Evolutionary conservation across 2,888 invertebrate species (phyloP).

Genomic region (Notodonta ziczac): DNA sequence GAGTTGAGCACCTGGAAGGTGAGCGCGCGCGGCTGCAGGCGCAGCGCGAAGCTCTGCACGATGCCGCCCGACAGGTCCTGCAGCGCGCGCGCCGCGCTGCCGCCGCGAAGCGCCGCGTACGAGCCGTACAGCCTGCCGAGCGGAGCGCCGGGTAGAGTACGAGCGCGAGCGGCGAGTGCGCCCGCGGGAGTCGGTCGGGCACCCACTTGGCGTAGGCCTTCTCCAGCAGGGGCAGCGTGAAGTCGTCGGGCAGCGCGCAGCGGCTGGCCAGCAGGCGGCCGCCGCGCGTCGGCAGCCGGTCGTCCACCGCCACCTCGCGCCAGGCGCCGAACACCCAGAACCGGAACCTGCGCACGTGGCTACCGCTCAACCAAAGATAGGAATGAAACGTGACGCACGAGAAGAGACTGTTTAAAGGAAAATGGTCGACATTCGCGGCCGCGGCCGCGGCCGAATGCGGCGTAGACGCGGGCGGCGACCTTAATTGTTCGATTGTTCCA

Average conservation of each 20-base stretch:
- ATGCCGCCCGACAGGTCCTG: slow-evolving; percentile 91
- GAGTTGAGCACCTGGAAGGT: slow-evolving; percentile 88
- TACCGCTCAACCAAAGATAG: not conserved
- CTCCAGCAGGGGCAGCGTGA: slow-evolving; percentile 91
- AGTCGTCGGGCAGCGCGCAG: slow-evolving; percentile 82
- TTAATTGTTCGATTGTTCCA: not conserved
- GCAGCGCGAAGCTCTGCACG: slow-evolving; percentile 89
- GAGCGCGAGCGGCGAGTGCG: too few species aligned
- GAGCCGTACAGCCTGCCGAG: slow-evolving; percentile 86
- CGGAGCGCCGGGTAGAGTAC: not conserved
- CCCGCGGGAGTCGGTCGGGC: not conserved
- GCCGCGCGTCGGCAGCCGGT: slow-evolving; percentile 88
- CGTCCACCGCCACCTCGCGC: slow-evolving; percentile 90
- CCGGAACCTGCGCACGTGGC: slow-evolving; percentile 81
- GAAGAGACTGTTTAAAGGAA: not conserved
- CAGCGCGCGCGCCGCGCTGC: slow-evolving; percentile 87
- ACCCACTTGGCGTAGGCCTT: slow-evolving; percentile 92
- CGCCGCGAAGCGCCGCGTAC: slow-evolving; percentile 85
- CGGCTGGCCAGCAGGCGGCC: slow-evolving; percentile 86
- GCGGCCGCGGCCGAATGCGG: not conserved
- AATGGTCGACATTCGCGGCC: not conserved
- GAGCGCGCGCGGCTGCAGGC: slow-evolving; percentile 86
- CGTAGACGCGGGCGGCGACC: not conserved
- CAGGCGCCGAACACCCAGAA: slow-evolving; percentile 93
- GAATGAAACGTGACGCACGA: too few species aligned